Percentiles rank a stretch among this genome's conserved stretches.
Conservation (phyloP, 2,113 vertebrate genomes). For the Strix uralensis region DNA sequence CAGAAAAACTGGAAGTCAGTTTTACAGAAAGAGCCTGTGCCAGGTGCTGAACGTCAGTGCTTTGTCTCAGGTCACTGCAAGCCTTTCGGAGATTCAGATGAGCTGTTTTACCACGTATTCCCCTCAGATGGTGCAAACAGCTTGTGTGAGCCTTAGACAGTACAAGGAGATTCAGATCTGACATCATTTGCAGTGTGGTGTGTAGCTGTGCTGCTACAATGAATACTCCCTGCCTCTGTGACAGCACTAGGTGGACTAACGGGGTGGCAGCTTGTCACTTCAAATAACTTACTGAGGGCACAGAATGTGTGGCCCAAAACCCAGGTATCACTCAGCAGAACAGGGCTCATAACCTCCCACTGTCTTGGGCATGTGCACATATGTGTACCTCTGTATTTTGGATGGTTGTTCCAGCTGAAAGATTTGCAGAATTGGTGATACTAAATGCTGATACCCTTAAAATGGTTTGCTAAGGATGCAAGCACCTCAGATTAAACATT, state of each 20-base stretch:
- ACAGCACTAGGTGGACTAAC: not conserved
- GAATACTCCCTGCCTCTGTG: not conserved
- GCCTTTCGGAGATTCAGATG: conserved; percentile 1
- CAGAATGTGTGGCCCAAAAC: not conserved
- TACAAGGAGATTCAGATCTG: not conserved
- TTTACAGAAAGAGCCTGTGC: not conserved
- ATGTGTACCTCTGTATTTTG: not conserved
- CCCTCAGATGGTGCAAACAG: conserved; percentile 31
- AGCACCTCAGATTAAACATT: not conserved
- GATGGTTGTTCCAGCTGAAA: not conserved
- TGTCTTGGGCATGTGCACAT: not conserved
- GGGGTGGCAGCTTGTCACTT: not conserved
- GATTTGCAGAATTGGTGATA: not conserved
- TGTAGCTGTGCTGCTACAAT: not conserved
- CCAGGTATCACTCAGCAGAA: not conserved
- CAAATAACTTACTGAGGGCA: not conserved
- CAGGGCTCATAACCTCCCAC: not conserved
- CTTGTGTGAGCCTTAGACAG: not conserved
- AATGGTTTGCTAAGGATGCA: not conserved
- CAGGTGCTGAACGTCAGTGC: conserved; percentile 21
- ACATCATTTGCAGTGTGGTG: not conserved
- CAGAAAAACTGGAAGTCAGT: not conserved
- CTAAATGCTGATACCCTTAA: not conserved
- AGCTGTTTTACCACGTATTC: conserved; percentile 23
- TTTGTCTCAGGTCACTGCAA: not conserved